A percentile compares a stretch with the other conserved stretches of the same genome.
phyloP scores from a whole-genome alignment of 2,113 vertebrate species.

The Progne subis region DNA sequence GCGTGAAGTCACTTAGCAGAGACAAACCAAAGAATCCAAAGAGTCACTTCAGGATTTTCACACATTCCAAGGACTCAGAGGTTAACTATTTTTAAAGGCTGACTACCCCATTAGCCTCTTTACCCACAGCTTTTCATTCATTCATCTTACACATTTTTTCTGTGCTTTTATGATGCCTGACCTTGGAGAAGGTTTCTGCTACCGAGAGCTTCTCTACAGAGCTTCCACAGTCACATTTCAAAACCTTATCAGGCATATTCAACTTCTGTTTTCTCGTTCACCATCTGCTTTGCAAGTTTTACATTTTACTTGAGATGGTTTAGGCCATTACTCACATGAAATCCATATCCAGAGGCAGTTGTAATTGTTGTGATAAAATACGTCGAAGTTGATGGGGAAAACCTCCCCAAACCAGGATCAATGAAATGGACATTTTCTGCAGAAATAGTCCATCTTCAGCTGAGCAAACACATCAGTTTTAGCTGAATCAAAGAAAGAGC shows the following conservation, averaged over 20 bases:
- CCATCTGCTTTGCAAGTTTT: not conserved
- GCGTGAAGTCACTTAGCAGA: not conserved
- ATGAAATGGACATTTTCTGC: not conserved
- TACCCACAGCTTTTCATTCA: not conserved
- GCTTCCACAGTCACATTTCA: not conserved
- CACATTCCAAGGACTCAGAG: not conserved
- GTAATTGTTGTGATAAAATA: not conserved
- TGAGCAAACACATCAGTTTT: not conserved
- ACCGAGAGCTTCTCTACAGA: not conserved
- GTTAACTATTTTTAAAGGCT: not conserved
- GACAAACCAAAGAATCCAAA: not conserved
- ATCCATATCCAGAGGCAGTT: not conserved
- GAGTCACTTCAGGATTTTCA: not conserved
- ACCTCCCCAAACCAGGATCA: not conserved
- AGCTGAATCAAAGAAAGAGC: not conserved
- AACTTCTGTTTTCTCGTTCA: not conserved
- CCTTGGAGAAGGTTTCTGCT: not conserved
- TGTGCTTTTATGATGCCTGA: not conserved
- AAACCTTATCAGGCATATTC: not conserved
- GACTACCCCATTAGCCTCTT: not conserved
- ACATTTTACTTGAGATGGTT: not conserved
- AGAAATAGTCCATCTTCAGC: not conserved
- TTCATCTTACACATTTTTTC: not conserved
- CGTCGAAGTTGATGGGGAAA: rapidly evolving
- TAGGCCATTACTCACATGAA: not conserved